A percentile compares a stretch with the other conserved stretches of the same genome.
These are phyloP conservation scores for Lacanobia oleracea DNA, from an alignment of 2,888 invertebrate genomes.

Conservation along the genomic window DNA sequence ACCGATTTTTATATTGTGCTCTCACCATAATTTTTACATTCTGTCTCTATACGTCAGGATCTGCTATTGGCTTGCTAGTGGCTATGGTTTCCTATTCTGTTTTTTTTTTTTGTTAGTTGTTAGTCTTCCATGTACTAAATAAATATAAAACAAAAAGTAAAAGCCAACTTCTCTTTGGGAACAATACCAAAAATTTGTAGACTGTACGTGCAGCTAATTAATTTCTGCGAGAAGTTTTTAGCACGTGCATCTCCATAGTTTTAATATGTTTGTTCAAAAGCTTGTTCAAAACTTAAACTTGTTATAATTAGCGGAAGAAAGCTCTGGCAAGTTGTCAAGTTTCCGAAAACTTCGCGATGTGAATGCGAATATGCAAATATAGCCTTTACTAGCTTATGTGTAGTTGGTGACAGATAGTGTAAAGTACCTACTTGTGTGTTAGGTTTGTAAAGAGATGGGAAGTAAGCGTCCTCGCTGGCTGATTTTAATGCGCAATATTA, in stretches of 20 bases:
- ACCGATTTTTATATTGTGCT: too few species aligned
- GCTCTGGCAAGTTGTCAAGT: conserved; percentile 15
- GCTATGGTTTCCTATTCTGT: too few species aligned
- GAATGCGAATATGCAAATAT: conserved; percentile 25
- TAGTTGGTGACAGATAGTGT: neutral
- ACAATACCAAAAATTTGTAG: neutral
- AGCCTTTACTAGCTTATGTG: neutral
- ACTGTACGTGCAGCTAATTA: conserved; percentile 21
- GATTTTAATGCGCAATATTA: too few species aligned
- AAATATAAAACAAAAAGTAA: too few species aligned
- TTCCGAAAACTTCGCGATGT: neutral
- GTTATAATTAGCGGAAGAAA: conserved; percentile 27
- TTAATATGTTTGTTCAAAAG: conserved; percentile 20
- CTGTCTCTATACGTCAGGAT: too few species aligned
- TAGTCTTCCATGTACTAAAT: too few species aligned
- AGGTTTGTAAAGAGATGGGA: neutral
- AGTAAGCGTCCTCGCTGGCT: neutral
- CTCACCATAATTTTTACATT: too few species aligned
- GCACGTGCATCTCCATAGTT: conserved; percentile 16
- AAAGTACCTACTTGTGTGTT: neutral
- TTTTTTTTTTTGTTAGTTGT: too few species aligned
- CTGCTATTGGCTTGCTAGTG: too few species aligned
- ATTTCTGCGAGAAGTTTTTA: conserved; percentile 6
- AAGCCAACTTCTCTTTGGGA: neutral
- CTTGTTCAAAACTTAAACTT: conserved; percentile 21